Evolutionary conservation across 1,140 invertebrate genomes (phyloP).

Genomic region (Anoplolepis gracilipes): DNA sequence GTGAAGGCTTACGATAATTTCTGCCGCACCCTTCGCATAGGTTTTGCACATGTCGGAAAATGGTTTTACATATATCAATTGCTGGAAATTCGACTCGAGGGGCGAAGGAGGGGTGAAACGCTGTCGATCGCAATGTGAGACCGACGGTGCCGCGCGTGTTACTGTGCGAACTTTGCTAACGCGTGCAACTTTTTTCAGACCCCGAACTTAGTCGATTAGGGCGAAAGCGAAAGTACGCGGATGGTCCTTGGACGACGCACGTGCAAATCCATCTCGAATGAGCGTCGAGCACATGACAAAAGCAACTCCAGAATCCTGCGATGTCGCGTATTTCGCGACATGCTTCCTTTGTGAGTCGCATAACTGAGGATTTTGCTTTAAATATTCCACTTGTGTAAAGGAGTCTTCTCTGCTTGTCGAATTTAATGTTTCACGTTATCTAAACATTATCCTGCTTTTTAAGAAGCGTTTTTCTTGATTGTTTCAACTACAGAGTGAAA

Average conservation of each 20-base stretch:
- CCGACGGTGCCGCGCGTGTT: background rate
- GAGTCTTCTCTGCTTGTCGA: constrained; percentile 63
- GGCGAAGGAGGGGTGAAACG: constrained; percentile 14
- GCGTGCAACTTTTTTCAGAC: constrained; percentile 7
- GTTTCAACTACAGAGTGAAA: background rate
- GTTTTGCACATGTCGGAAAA: constrained; percentile 55
- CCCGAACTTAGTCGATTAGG: constrained; percentile 64
- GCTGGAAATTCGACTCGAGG: constrained; percentile 56
- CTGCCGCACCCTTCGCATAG: constrained; percentile 48
- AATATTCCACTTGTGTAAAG: constrained; percentile 77
- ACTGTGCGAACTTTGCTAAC: constrained; percentile 36
- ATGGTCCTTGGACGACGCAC: background rate
- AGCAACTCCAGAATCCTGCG: constrained; percentile 14
- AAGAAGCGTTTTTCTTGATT: constrained; percentile 63
- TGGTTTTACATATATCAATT: constrained; percentile 73
- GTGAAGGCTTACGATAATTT: constrained; percentile 66
- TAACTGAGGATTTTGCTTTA: constrained; percentile 74
- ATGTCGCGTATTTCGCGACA: constrained; percentile 65
- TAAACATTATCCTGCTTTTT: constrained; percentile 77
- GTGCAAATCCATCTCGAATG: constrained; percentile 48
- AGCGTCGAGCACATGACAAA: constrained; percentile 44
- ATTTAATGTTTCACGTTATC: constrained; percentile 78
- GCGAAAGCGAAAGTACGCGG: constrained; percentile 1
- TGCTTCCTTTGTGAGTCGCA: constrained; percentile 54
- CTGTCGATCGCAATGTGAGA: background rate